Evolutionary conservation across 2,113 vertebrate species (phyloP).

Genomic region (Callopanchax toddi): DNA sequence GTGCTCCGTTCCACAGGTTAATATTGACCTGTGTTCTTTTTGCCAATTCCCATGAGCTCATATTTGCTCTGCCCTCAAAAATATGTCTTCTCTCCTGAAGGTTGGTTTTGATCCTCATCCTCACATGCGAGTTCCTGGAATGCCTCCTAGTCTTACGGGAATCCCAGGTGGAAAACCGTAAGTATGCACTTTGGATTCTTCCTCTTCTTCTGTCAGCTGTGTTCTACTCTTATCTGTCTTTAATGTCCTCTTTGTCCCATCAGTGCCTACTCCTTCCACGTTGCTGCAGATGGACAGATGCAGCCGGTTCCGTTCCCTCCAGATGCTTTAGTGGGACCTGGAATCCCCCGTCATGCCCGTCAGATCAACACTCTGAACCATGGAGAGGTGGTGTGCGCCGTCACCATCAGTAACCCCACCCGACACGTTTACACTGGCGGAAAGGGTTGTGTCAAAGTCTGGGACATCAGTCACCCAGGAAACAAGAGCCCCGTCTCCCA

Average conservation of each 20-base stretch:
- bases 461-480: slow-evolving; percentile 97
- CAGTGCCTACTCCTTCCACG: slow-evolving; percentile 95
- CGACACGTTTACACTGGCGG: slow-evolving; percentile 95
- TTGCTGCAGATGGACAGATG: slow-evolving; percentile 95
- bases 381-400: slow-evolving; percentile 94
- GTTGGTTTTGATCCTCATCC: slow-evolving; percentile 95
- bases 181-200: slow-evolving; percentile 62
- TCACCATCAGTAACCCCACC: slow-evolving; percentile 98
- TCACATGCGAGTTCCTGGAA: slow-evolving; percentile 90
- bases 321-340: slow-evolving; percentile 91
- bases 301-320: slow-evolving; percentile 96
- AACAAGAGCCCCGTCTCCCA: slow-evolving; percentile 98
- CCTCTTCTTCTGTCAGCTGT: too few relatives aligned
- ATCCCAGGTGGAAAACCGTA: slow-evolving; percentile 97
- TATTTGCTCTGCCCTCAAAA: slow-evolving; percentile 47
- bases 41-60: slow-evolving; percentile 19
- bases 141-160: slow-evolving; percentile 90
- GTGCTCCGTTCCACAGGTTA: slow-evolving; percentile 44
- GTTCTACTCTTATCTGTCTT: too few relatives aligned
- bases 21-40: slow-evolving; percentile 49
- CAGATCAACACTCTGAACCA: slow-evolving; percentile 97
- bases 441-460: slow-evolving; percentile 97
- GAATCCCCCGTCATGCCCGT: slow-evolving; percentile 93
- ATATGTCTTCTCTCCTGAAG: slow-evolving; percentile 70
- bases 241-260: background rate